Evolutionary conservation across 2,113 vertebrate species (phyloP), one percentile per base, ranked within the genome.

Genomic region (Pseudorhombus dupliciocellatus): DNA sequence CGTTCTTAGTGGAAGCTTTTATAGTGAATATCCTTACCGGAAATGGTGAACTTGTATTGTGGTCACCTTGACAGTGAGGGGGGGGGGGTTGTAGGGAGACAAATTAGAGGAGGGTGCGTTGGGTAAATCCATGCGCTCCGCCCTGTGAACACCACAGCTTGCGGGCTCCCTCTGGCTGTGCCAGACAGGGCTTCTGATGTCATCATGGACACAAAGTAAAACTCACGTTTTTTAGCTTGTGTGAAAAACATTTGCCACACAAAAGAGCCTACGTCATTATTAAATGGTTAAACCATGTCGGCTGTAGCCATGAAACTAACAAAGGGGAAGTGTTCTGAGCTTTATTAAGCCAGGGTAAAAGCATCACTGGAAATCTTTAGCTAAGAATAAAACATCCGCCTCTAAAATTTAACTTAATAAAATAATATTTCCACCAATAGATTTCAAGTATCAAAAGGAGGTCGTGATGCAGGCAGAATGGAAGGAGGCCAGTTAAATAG

Each of bases 131-230:
- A 42, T 54, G 81, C 67, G 74, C 78, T 73, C 87, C 55, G 77
- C 81, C 75, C 82, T 77, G 62, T 40, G 44, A 57, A 75, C 71
- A n/a, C 67, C 53, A 37, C 74, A 77, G 80, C 60, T 70, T 84
- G 80, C 79, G 83, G 72, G 91, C 91, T 77, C 89, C 90, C 88
- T 87, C 91, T 93, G 87, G 77, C 84, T 87, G 86, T 52, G 26
- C 68, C 40, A 22, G 1, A 28, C 20, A 4, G 4, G 50, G 50
- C 69, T 14, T 5, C 1, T 9, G 31, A 9, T 1, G 34, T 1
- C 34, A 3, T 37, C 34, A 50, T 50, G 48, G 48, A 18, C 15
- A n/a, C n/a, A n/a, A n/a, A n/a, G n/a, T n/a, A n/a, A n/a, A n/a
- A n/a, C n/a, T n/a, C n/a, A n/a, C n/a, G n/a, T n/a, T n/a, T n/a